Conservation (phyloP, 2,113 vertebrate genomes). For the Tricholaema leucomelas region DNA sequence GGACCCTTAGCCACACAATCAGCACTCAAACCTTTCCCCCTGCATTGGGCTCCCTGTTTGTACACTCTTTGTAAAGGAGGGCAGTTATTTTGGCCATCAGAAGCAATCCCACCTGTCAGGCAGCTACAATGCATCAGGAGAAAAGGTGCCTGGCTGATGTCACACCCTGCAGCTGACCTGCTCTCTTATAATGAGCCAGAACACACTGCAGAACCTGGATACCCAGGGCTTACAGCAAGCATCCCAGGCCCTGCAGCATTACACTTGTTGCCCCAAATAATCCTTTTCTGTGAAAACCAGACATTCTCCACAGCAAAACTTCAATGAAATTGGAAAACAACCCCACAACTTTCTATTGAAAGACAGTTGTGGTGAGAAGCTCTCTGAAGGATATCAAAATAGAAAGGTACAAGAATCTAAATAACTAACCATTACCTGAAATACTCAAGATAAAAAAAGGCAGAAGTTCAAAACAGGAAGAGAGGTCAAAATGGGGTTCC, state of each 20-base stretch:
- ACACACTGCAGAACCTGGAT: neutral
- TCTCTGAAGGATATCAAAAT: neutral
- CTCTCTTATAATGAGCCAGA: neutral
- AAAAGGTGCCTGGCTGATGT: neutral
- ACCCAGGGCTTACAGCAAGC: neutral
- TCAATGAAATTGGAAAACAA: neutral
- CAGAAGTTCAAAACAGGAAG: neutral
- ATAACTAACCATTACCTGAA: conserved; percentile 23
- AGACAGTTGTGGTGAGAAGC: neutral
- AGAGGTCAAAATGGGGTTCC: neutral
- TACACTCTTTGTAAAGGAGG: neutral
- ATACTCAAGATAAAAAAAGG: neutral
- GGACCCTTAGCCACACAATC: neutral
- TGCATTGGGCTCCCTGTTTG: neutral
- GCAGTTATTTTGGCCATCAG: neutral
- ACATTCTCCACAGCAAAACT: neutral
- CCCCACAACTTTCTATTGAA: neutral
- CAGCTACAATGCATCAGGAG: neutral
- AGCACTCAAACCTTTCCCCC: neutral
- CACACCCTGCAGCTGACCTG: neutral
- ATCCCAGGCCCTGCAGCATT: accelerated
- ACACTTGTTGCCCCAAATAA: neutral
- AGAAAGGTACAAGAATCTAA: neutral
- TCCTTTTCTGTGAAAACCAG: neutral
- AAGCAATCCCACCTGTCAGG: neutral